These are phyloP conservation scores for Pentamera pediparva DNA, from an alignment of 53 echinoderm and acorn worm species.

Conservation along the genomic window DNA sequence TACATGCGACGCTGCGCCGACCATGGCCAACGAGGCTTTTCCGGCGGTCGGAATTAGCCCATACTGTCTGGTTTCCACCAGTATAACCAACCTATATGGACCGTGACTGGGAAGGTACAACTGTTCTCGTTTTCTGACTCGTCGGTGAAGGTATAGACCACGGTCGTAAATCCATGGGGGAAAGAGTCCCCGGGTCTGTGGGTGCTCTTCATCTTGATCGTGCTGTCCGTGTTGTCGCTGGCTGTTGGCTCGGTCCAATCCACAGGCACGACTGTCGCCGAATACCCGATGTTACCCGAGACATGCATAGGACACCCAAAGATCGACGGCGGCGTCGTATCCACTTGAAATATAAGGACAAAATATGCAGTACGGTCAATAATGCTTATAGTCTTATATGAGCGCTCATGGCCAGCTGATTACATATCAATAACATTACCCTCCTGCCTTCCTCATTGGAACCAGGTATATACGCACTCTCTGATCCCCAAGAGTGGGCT, in stretches of 20 bases:
- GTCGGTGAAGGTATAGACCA: constrained; percentile 15
- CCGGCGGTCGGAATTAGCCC: no score
- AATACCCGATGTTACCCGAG: not conserved
- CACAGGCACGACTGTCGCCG: not conserved
- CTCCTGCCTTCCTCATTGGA: no score
- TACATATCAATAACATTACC: no score
- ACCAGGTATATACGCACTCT: no score
- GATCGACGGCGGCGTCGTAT: not conserved
- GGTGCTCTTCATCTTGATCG: not conserved
- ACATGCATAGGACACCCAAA: not conserved
- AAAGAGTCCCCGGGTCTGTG: not conserved
- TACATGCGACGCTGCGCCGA: no score
- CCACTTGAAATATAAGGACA: not conserved
- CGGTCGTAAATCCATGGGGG: not conserved
- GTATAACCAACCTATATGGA: not conserved
- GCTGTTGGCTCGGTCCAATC: not conserved
- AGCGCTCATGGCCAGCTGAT: no score
- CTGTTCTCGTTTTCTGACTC: not conserved
- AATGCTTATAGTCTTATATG: no score
- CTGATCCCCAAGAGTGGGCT: no score
- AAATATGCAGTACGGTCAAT: no score
- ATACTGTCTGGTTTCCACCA: no score
- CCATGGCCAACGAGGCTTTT: no score
- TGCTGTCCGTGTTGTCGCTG: not conserved
- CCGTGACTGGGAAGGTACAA: constrained; percentile 8